Percentiles rank a stretch among this genome's conserved stretches.
Evolutionary conservation across 2,888 invertebrate genomes (phyloP).

Genomic region (Tenthredo livida): DNA sequence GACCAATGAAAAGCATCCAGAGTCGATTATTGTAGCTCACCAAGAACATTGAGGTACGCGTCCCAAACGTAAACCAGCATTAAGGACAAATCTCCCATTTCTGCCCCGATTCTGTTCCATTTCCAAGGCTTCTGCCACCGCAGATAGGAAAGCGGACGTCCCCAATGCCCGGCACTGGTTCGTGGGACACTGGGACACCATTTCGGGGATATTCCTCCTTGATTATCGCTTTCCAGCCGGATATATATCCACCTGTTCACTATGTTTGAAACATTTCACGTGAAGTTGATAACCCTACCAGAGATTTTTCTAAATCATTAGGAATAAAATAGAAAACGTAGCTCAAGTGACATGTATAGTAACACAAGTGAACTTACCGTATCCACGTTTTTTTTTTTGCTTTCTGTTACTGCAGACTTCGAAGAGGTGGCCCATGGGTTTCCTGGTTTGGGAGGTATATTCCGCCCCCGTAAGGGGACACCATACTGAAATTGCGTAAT

Average conservation of each 20-base stretch:
- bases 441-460: background rate
- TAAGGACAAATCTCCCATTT: conserved; percentile 23
- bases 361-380: background rate
- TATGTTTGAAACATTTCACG: background rate
- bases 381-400: background rate
- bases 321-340: background rate
- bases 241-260: background rate
- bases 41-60: conserved; percentile 12
- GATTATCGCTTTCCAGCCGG: conserved; percentile 2
- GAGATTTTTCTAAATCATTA: background rate
- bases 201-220: conserved; percentile 22
- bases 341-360: background rate
- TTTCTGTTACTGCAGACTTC: background rate
- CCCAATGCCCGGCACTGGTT: conserved; percentile 16
- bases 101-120: conserved; percentile 12
- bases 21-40: conserved; percentile 1
- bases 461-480: background rate
- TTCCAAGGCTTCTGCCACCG: conserved; percentile 7
- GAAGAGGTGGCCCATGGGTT: background rate
- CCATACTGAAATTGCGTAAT: background rate
- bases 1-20: conserved; percentile 2
- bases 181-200: conserved; percentile 1
- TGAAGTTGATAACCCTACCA: background rate
- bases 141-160: conserved; percentile 40
- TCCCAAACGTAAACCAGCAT: conserved; percentile 30